Evolutionary conservation across 2,113 vertebrate genomes (phyloP), one percentile per base, ranked within the genome.

Genomic region (Seriola quinqueradiata): DNA sequence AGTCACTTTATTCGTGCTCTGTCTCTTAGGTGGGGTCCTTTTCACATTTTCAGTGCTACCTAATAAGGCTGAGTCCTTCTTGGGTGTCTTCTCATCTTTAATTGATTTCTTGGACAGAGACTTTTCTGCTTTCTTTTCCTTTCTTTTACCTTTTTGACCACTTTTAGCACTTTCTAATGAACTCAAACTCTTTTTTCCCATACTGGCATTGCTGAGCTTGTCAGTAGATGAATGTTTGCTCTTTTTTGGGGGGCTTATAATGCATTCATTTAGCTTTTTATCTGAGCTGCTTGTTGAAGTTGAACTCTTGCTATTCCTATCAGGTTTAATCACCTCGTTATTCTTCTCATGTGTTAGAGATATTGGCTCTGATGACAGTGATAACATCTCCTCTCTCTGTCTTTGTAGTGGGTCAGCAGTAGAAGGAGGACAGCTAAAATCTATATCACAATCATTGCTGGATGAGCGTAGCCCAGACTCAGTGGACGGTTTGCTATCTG

Each of bases 331-430:
- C 0, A 63, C 50, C 46, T 72, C 89, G 85, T 88, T 92, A 67
- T 66, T 90, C 13, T 68, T 88, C 10, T 69, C 78, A n/a, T 75
- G 60, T 52, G 68, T 69, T 50, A 60, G 50, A 55, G 82, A 70
- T 61, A 77, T 64, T 38, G 83, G 75, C 32, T 92, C 92, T 63
- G 94, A 95, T 7, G 94, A 94, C 77, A 95, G 79, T 44, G 93
- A 94, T 28, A 94, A 65, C 64, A 93, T 89, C 69, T 95, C 92
- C 40, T 93, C 89, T 87, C 81, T 92, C 57, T 83, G 82, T 77
- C 83, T 85, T 77, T 89, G 87, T 25, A 68, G 79, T 69, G 91
- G 92, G 57, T 90, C 86, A 66, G 86, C 83, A 44, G 84, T 87
- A 28, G 84, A 80, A 54, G 89, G 88, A 14, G 84, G 87, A 44